Evolutionary conservation across 2,888 invertebrate species (phyloP).

Genomic region (Heliconius ethilla): DNA sequence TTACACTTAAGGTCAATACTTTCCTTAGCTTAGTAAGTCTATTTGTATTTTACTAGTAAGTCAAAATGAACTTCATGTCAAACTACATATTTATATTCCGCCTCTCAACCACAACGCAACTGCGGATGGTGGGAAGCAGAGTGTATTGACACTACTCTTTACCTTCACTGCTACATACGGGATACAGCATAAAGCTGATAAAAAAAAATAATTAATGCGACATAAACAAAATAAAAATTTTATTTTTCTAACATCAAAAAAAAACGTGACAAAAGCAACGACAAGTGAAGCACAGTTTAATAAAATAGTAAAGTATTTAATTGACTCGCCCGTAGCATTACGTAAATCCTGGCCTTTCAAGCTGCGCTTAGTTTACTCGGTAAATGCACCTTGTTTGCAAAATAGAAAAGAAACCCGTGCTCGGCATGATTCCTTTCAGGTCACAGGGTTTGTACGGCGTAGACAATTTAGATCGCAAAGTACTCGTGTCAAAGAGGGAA

Average conservation of each 20-base stretch:
- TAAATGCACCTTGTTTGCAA: slow-evolving; percentile 37
- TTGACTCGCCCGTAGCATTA: slow-evolving; percentile 33
- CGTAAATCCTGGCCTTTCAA: slow-evolving; percentile 36
- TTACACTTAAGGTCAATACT: too few relatives aligned
- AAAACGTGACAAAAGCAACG: not conserved
- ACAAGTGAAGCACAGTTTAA: slow-evolving; percentile 12
- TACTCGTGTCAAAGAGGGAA: slow-evolving; percentile 27
- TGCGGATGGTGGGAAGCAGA: too few relatives aligned
- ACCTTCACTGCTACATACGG: not conserved
- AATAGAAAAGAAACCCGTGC: slow-evolving; percentile 29
- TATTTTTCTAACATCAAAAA: not conserved
- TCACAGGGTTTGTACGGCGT: slow-evolving; percentile 30
- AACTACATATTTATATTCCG: not conserved
- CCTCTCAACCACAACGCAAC: not conserved
- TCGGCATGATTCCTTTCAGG: slow-evolving; percentile 35
- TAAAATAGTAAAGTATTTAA: slow-evolving; percentile 32
- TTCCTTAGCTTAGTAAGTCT: too few relatives aligned
- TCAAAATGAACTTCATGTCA: too few relatives aligned
- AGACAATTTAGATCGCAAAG: slow-evolving; percentile 31
- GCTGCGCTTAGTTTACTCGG: slow-evolving; percentile 36
- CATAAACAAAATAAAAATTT: too few relatives aligned
- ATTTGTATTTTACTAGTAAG: too few relatives aligned
- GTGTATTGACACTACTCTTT: not conserved
- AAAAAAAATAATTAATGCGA: not conserved
- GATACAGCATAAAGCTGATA: not conserved